Evolutionary conservation across 2,113 vertebrate species (phyloP), one percentile per base, ranked within the genome.

Genomic region (Clarias gariepinus): DNA sequence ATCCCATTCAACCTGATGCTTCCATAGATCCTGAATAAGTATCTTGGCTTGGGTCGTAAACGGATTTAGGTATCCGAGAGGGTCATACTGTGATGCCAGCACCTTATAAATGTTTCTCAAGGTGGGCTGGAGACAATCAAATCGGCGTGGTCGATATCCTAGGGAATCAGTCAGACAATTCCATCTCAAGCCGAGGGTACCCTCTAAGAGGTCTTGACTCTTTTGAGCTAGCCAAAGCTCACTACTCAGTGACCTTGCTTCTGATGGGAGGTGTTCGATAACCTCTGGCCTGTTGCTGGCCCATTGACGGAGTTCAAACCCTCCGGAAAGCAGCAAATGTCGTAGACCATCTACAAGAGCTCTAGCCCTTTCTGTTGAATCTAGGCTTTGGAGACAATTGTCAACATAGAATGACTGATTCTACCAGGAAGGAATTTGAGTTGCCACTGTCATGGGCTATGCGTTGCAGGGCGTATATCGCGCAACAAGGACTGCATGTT

Each of bases 271-370:
- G 47, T 52, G 60, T 4, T 18, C 28, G 3, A 86, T 63, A 10
- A 81, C 77, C 7, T 3, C 13, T 4, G 77, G 69, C 18, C 13
- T 10, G 25, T 86, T 86, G 19, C 80, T 86, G 12, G 71, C 73
- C 80, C 71, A 88, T 68, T 88, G 83, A 4, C 57, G 5, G 28
- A 88, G 58, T 41, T 79, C 25, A 21, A 88, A 86, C 6, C 69
- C 84, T 23, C 58, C 66, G 1, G 33, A 12, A 10, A 58, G 21
- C 2, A 88, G 36, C 25, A 80, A 16, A 0, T 52, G 25, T 25
- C 74, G 21, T 21, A 84, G 19, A 11, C 57, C 71, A 11, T 73
- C 28, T 15, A 81, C 33, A 15, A 81, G 18, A 33, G 28, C 19
- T 18, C 47, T 61, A 7, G 79, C 19, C 18, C 28, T 12, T 3